Conservation (phyloP, 2,888 invertebrate genomes). For the Oligia strigilis region DNA sequence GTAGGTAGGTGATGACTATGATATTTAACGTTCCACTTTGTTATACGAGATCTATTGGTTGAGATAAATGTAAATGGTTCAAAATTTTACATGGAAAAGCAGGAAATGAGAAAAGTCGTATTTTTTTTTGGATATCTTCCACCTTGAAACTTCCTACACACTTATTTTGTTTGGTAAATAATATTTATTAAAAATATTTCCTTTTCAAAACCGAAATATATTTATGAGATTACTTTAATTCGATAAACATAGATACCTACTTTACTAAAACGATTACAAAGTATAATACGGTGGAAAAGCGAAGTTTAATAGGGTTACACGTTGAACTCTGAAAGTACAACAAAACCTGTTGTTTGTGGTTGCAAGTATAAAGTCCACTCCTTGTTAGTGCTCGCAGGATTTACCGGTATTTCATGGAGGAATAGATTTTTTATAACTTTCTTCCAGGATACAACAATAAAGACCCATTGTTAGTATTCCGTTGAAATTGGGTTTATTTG, state of each 20-base stretch:
- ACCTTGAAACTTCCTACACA: neutral
- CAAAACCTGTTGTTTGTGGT: constrained; percentile 43
- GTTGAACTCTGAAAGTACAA: constrained; percentile 33
- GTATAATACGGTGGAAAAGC: constrained; percentile 15
- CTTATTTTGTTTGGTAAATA: too few relatives aligned
- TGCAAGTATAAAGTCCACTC: constrained; percentile 21
- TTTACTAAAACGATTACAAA: constrained; percentile 10
- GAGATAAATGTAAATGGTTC: constrained; percentile 21
- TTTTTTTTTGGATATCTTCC: neutral
- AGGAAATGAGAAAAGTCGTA: neutral
- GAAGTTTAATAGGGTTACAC: constrained; percentile 36
- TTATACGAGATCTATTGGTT: constrained; percentile 51
- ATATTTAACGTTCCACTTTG: constrained; percentile 64
- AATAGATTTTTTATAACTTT: constrained; percentile 15
- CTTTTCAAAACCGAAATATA: neutral
- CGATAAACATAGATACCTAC: neutral
- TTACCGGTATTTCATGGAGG: constrained; percentile 16
- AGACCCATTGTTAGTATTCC: neutral
- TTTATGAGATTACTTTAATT: neutral
- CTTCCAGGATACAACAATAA: neutral
- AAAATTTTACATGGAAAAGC: neutral
- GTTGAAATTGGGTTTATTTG: neutral
- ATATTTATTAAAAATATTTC: neutral
- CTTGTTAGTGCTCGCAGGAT: constrained; percentile 37
- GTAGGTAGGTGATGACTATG: constrained; percentile 50